Base-by-base conservation (phyloP, 2,888 invertebrate species). In the Dynastes hyllus region DNA sequence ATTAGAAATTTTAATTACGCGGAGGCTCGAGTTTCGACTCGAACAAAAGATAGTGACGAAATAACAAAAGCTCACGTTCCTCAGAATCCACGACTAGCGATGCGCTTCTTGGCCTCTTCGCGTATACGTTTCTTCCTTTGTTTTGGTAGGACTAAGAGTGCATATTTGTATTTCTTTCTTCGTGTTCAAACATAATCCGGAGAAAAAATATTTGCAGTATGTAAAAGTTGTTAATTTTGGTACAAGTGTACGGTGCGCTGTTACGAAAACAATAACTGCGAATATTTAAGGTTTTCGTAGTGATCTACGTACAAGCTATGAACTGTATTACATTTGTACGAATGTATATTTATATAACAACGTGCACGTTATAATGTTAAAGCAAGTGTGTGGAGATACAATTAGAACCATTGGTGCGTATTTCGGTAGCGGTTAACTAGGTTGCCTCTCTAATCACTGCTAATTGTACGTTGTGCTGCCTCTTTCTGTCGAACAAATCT, bases 371-470 rank as follows among this genome's bases (percentile, higher is more conserved):
- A 63, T 78, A 78, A 78, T 71, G 78, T 78, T 78, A 78, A 78
- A 78, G 50, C 70, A 78, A 79, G 77, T 87, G 87, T 88, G 84
- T 87, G 85, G 84, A 78, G 82, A 87, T 86, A 85, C 85, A 88
- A 89, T 89, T 89, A 88, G 88, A 87, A 83, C 85, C 85, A 84
- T 85, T 85, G 86, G 86, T 86, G 88, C 85, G 89, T 89, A 89
- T 88, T 88, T 88, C 89, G 87, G 89, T 88, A 87, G 88, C 88
- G 83, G 85, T 85, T 87, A 88, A 87, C 87, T 86, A 87, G 87
- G 84, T 83, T 85, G 84, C 84, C 86, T 86, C 87, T 87, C 88
- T 88, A 88, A 88, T 88, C 87, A 88, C 86, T 86, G 88, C 88
- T 88, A 88, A 87, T 87, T 87, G 87, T 84, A 86, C 85, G 85